These are phyloP conservation scores for Drosophila pseudoobscura DNA, from an alignment of 1,140 invertebrate genomes.

Conservation along the genomic window DNA sequence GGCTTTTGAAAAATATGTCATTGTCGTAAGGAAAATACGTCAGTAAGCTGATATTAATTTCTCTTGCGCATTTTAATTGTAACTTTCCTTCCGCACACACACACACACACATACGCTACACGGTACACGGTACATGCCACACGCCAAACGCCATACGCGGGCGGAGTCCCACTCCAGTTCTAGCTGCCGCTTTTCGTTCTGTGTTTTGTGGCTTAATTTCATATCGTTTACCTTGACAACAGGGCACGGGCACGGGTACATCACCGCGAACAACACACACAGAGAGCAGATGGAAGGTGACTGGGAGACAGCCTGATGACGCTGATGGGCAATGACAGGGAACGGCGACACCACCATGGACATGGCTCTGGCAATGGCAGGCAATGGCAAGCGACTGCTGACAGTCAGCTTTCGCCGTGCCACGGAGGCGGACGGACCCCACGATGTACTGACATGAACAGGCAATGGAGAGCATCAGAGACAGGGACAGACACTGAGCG, in stretches of 20 bases:
- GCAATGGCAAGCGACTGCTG: slow-evolving; percentile 35
- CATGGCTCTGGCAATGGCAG: slow-evolving; percentile 65
- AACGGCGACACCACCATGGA: slow-evolving; percentile 52
- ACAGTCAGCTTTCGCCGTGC: slow-evolving; percentile 57
- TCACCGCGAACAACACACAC: neutral
- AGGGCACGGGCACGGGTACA: neutral
- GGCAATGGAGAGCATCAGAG: neutral
- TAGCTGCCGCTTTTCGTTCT: neutral
- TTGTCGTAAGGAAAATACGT: slow-evolving; percentile 30
- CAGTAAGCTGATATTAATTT: slow-evolving; percentile 67
- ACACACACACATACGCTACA: slow-evolving; percentile 5
- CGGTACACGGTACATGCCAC: no score
- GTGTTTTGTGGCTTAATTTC: slow-evolving; percentile 40
- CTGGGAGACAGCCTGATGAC: slow-evolving; percentile 24
- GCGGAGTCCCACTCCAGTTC: neutral
- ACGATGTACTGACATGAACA: slow-evolving; percentile 25
- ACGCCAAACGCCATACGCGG: neutral
- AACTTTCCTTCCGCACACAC: slow-evolving; percentile 2
- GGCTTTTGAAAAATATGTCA: slow-evolving; percentile 44
- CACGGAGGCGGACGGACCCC: neutral
- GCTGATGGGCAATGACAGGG: slow-evolving; percentile 69
- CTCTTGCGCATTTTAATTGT: slow-evolving; percentile 57
- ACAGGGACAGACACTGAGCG: neutral
- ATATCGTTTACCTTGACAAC: slow-evolving; percentile 59
- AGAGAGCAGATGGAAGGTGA: slow-evolving; percentile 4